Conservation (phyloP, 2,888 invertebrate genomes). For the Uloborus plumipes region DNA sequence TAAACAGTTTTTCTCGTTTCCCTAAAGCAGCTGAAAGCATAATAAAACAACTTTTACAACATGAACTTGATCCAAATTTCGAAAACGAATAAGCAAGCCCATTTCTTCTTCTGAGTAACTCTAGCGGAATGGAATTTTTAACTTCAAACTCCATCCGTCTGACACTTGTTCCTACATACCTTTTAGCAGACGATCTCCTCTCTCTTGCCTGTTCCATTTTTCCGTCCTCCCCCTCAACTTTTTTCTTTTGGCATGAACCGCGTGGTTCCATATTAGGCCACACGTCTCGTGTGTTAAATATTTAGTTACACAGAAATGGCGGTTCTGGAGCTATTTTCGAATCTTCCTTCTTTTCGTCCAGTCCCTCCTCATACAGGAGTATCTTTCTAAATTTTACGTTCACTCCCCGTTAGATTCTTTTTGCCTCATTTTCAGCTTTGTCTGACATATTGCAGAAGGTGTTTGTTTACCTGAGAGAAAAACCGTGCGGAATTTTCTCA, state of each 20-base stretch:
- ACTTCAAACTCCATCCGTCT: slow-evolving; percentile 2
- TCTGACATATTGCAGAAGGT: too few species aligned
- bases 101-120: neutral
- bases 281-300: slow-evolving; percentile 35
- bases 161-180: slow-evolving; percentile 57
- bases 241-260: slow-evolving; percentile 11
- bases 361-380: neutral
- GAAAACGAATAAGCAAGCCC: neutral
- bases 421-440: too few species aligned
- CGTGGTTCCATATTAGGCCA: slow-evolving; percentile 57
- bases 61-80: too few species aligned
- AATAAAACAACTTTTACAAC: too few species aligned
- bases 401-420: too few species aligned
- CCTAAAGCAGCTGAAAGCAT: too few species aligned
- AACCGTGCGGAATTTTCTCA: too few species aligned
- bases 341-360: neutral
- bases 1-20: too few species aligned
- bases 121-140: neutral
- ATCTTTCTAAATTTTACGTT: too few species aligned
- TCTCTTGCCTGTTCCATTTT: slow-evolving; percentile 3
- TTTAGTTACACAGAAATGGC: slow-evolving; percentile 43
- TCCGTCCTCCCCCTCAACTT: slow-evolving; percentile 39
- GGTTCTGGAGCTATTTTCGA: slow-evolving; percentile 26
- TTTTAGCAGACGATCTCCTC: slow-evolving; percentile 13
- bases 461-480: too few species aligned